Evolutionary conservation across 2,888 invertebrate genomes (phyloP).

Genomic region (Helobdella robusta): DNA sequence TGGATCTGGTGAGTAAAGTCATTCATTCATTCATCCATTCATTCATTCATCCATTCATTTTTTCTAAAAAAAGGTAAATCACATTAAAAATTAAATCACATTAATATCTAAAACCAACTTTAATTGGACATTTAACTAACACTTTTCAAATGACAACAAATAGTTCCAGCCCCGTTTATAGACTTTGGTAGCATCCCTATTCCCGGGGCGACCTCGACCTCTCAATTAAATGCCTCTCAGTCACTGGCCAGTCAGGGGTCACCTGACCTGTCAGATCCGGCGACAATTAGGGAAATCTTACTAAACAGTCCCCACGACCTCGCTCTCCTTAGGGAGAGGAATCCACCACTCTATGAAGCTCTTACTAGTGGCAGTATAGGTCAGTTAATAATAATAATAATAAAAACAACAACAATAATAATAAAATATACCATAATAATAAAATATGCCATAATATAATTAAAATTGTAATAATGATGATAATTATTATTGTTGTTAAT

Average conservation of each 20-base stretch:
- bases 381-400: conserved; percentile 36
- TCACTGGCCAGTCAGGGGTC: conserved; percentile 1
- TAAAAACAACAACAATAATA: too few relatives aligned
- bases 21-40: too few relatives aligned
- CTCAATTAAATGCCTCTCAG: conserved; percentile 5
- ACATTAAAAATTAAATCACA: background rate
- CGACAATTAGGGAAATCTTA: conserved; percentile 42
- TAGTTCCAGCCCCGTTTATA: conserved; percentile 47
- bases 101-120: background rate
- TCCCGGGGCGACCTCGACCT: conserved; percentile 50
- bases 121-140: background rate
- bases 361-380: conserved; percentile 70
- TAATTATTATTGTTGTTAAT: too few relatives aligned
- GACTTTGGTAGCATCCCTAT: conserved; percentile 81
- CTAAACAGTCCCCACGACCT: conserved; percentile 76
- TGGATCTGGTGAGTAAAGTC: too few relatives aligned
- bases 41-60: background rate
- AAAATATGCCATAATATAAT: too few relatives aligned
- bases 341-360: conserved; percentile 82
- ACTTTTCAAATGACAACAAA: too few relatives aligned
- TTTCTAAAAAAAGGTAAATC: background rate
- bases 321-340: conserved; percentile 80
- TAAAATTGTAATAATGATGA: too few relatives aligned
- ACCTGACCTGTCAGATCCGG: conserved; percentile 37
- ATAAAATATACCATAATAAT: background rate